phyloP scores from a whole-genome alignment of 2,888 invertebrate genomes.

The Drosophila hamatofila region DNA sequence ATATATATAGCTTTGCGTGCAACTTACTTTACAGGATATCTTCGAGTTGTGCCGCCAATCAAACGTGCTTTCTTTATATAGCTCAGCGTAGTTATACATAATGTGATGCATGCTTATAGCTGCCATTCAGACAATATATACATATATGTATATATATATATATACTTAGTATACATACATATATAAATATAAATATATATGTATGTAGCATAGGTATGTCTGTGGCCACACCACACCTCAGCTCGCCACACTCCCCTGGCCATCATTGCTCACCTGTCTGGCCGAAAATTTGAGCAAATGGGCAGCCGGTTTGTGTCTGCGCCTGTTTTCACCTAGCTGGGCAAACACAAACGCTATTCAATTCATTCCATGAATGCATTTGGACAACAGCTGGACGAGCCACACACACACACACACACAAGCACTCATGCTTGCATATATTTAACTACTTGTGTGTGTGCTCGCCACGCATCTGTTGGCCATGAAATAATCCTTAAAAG shows the following conservation, averaged over 20 bases:
- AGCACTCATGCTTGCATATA: slow-evolving; percentile 7
- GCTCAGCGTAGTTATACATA: slow-evolving; percentile 30
- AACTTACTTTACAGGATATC: slow-evolving; percentile 20
- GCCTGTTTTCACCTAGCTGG: slow-evolving; percentile 74
- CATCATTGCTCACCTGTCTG: slow-evolving; percentile 29
- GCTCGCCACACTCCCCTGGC: background rate
- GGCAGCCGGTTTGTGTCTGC: slow-evolving; percentile 37
- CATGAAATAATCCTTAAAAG: slow-evolving; percentile 80
- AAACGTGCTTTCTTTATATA: slow-evolving; percentile 1
- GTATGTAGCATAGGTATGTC: background rate
- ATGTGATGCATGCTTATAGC: slow-evolving; percentile 42
- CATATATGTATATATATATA: slow-evolving; percentile 1
- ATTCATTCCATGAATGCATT: slow-evolving; percentile 75
- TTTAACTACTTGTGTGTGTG: slow-evolving; percentile 20
- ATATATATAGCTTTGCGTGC: too few relatives aligned
- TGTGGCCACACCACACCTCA: slow-evolving; percentile 4
- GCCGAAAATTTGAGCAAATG: slow-evolving; percentile 27
- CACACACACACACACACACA: slow-evolving; percentile 18
- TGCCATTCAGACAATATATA: slow-evolving; percentile 13
- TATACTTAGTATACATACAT: background rate
- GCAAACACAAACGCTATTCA: slow-evolving; percentile 74
- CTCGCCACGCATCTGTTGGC: slow-evolving; percentile 59
- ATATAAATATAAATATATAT: slow-evolving; percentile 1
- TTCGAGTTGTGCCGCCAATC: background rate
- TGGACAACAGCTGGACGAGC: slow-evolving; percentile 52